Evolutionary conservation across 2,797 vertebrate genomes (phyloP), one percentile per base, ranked within the genome.

Genomic region (Atherinosoma microstoma): DNA sequence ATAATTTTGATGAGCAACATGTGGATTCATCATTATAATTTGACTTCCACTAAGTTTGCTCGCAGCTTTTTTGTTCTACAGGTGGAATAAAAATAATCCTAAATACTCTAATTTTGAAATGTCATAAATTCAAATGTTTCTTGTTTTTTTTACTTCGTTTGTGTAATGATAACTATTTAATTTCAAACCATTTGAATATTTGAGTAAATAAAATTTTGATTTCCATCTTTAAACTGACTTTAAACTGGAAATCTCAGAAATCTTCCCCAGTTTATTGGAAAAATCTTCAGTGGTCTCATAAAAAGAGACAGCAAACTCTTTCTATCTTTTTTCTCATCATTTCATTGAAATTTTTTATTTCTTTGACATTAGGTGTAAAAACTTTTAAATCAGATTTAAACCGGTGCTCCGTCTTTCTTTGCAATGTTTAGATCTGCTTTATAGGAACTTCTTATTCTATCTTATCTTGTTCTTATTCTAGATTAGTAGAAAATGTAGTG

Each of bases 21-120:
- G 59, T 51, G 53, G 34, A 47, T 67, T 66, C 2, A 10, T 42
- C 7, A 67, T 65, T 29, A 10, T 22, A 45, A 59, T 38, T 12
- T 61, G 35, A 15, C 20, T 53, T 58, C 16, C 12, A 69, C 30
- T 2, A 2, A 30, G 20, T 47, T 58, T 22, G 51, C 67, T 61
- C n/a, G 47, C 54, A 67, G 60, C 30, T 51, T 4, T 67, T 49
- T 58, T 70, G 42, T 36, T 67, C 20, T 42, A 30, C 2, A 58
- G 18, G 18, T 67, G 29, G 13, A 36, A 60, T 36, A 40, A 49
- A 49, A 49, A 22, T 22, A 49, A 1, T 3, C 6, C 16, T 0
- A 49, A n/a, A n/a, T 3, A 22, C 22, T 4, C 5, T 57, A 16
- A 57, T 32, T 32, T 30, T 57, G 6, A 9, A 30, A 29, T 18